Conservation (phyloP, 2,888 invertebrate species). For the Cartodere bifasciata region DNA sequence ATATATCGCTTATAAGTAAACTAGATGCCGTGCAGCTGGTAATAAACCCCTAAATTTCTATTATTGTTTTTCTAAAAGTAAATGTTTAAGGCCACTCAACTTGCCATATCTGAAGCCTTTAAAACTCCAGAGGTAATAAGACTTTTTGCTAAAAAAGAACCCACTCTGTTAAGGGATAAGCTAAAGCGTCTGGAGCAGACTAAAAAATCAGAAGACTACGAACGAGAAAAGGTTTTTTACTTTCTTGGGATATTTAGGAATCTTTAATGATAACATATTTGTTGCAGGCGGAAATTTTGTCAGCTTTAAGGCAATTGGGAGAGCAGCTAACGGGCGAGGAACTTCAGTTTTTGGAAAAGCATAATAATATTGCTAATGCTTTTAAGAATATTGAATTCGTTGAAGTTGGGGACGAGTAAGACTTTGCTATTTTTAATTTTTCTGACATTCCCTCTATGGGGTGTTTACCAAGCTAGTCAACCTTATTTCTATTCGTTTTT, state of each 20-base stretch:
- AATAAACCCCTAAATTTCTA: no score
- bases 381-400: constrained; percentile 35
- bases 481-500: no score
- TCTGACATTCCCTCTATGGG: no score
- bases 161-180: constrained; percentile 47
- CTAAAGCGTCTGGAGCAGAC: constrained; percentile 47
- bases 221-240: constrained; percentile 37
- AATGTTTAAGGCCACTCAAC: constrained; percentile 50
- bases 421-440: no score
- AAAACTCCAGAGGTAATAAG: constrained; percentile 62
- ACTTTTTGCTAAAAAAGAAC: constrained; percentile 58
- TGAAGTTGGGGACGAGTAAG: constrained; percentile 31
- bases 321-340: constrained; percentile 38
- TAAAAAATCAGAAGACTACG: constrained; percentile 42
- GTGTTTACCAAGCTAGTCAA: no score
- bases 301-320: constrained; percentile 39
- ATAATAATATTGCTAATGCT: constrained; percentile 31
- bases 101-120: constrained; percentile 61
- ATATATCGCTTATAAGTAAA: constrained; percentile 52
- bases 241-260: constrained; percentile 5
- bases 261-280: constrained; percentile 9
- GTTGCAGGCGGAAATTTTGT: constrained; percentile 37
- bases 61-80: not conserved
- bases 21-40: constrained; percentile 54
- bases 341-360: constrained; percentile 37